A percentile compares a stretch with the other conserved stretches of the same genome.
phyloP scores from a whole-genome alignment of 2,888 invertebrate genomes.

The Drosophila recens region DNA sequence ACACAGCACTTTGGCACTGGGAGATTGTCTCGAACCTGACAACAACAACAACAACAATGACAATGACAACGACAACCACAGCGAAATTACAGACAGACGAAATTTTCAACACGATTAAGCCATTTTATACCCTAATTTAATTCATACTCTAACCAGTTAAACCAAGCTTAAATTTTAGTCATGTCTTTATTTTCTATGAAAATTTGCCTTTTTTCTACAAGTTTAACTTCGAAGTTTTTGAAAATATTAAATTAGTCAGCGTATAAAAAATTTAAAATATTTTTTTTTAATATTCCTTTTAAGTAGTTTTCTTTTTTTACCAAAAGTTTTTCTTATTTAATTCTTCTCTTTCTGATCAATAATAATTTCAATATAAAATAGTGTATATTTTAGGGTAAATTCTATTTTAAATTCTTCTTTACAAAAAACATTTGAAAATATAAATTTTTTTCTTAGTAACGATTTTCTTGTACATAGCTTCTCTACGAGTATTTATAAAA shows the following conservation, averaged over 20 bases:
- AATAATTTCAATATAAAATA: neutral
- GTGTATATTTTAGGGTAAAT: neutral
- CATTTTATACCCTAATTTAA: neutral
- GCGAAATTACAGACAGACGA: constrained; percentile 5
- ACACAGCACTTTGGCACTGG: constrained; percentile 5
- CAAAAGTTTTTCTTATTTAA: too few relatives aligned
- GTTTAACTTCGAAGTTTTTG: too few relatives aligned
- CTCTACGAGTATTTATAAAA: neutral
- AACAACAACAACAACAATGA: constrained; percentile 18
- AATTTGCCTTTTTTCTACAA: too few relatives aligned
- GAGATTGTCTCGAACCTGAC: constrained; percentile 12
- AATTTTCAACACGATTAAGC: neutral
- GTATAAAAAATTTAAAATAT: too few relatives aligned
- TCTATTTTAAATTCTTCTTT: neutral
- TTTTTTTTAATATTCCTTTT: too few relatives aligned
- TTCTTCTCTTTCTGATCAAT: neutral
- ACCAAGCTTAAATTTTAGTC: neutral
- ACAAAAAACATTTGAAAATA: too few relatives aligned
- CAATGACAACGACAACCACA: constrained; percentile 21
- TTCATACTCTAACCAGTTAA: neutral
- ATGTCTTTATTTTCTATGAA: neutral
- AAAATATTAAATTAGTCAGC: too few relatives aligned
- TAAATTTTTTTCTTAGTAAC: too few relatives aligned
- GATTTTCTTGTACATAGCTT: neutral
- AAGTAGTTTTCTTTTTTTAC: too few relatives aligned